Conservation (phyloP, 2,113 vertebrate genomes). For the Bubo scandiacus region DNA sequence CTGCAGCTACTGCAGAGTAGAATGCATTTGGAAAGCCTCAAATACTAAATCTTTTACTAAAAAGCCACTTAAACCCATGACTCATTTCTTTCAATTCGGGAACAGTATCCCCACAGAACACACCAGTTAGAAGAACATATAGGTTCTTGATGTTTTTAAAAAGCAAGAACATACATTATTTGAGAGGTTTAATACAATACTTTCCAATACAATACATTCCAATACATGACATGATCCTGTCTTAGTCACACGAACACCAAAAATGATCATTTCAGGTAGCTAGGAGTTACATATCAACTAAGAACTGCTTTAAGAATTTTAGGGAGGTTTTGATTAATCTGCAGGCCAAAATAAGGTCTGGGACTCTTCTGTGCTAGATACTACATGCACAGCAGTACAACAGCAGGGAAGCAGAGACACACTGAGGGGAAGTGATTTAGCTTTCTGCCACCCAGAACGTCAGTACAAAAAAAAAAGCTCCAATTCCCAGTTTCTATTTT, state of each 20-base stretch:
- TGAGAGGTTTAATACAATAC: background rate
- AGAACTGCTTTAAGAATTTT: background rate
- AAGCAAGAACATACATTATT: background rate
- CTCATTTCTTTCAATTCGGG: background rate
- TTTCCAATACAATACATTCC: background rate
- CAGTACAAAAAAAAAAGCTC: background rate
- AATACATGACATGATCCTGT: background rate
- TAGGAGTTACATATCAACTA: background rate
- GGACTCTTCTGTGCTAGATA: background rate
- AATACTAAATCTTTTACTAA: background rate
- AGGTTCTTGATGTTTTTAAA: background rate
- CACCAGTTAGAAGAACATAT: background rate
- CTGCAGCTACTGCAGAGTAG: background rate
- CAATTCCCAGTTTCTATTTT: background rate
- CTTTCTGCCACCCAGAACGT: background rate
- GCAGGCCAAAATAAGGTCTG: background rate
- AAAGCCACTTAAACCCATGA: background rate
- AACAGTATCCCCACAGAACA: background rate
- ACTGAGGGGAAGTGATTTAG: background rate
- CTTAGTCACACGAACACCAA: background rate
- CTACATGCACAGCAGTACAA: background rate
- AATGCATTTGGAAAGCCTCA: background rate
- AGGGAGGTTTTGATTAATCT: background rate
- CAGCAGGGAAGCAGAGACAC: background rate
- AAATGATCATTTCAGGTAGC: background rate